These are phyloP conservation scores for Drosophila paucipuncta DNA, from an alignment of 2,888 invertebrate genomes.

Conservation along the genomic window DNA sequence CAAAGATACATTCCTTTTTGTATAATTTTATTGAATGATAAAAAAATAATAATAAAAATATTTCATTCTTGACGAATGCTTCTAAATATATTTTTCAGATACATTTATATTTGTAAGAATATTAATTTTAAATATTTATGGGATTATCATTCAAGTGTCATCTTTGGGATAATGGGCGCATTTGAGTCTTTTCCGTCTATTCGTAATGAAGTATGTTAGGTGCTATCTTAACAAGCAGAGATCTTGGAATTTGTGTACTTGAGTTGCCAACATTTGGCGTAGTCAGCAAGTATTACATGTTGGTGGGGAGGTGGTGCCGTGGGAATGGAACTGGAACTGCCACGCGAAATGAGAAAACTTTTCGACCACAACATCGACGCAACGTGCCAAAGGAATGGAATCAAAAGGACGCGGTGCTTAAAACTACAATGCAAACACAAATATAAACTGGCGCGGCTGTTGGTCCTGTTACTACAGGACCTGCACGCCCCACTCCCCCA, in stretches of 20 bases:
- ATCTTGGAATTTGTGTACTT: neutral
- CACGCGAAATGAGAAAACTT: slow-evolving; percentile 77
- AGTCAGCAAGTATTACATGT: neutral
- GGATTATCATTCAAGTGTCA: neutral
- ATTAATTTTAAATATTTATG: neutral
- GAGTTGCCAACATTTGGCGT: neutral
- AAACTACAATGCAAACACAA: slow-evolving; percentile 73
- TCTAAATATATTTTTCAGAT: neutral
- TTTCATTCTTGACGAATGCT: neutral
- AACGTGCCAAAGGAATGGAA: neutral
- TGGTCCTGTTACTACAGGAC: slow-evolving; percentile 18
- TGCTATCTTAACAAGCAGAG: neutral
- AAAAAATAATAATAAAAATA: no score
- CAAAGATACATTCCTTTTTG: neutral
- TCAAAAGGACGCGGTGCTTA: slow-evolving; percentile 45
- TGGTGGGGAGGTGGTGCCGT: neutral
- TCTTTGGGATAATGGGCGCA: neutral
- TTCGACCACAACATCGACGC: slow-evolving; percentile 79
- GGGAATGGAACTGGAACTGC: slow-evolving; percentile 41
- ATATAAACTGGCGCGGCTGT: slow-evolving; percentile 45
- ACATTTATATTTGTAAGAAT: neutral
- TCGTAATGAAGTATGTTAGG: neutral
- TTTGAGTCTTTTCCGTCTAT: neutral
- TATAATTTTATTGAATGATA: neutral
- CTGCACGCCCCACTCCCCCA: neutral